Percentiles rank a stretch among this genome's conserved stretches.
These are phyloP conservation scores for Fopius arisanus DNA, from an alignment of 1,140 invertebrate genomes.

Conservation along the genomic window DNA sequence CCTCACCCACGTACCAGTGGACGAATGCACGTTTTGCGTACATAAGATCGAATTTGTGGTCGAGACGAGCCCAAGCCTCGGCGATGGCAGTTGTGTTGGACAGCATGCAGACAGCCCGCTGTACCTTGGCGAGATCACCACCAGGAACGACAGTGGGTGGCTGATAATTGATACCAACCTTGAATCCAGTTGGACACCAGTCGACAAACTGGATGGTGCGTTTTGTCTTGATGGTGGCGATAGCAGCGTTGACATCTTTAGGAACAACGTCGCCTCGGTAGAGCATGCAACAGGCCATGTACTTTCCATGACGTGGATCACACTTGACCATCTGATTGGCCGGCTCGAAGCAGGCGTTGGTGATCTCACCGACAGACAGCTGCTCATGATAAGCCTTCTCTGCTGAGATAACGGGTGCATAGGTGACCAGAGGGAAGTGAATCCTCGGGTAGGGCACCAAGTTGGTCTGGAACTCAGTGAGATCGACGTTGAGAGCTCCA, in stretches of 20 bases:
- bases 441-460: constrained; percentile 86
- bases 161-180: constrained; percentile 83
- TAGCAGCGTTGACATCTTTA: constrained; percentile 84
- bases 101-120: constrained; percentile 80
- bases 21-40: constrained; percentile 86
- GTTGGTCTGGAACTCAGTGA: constrained; percentile 91
- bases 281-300: constrained; percentile 88
- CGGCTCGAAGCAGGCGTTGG: constrained; percentile 89
- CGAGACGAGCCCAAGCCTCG: constrained; percentile 79
- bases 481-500: constrained; percentile 87
- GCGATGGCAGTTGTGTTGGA: constrained; percentile 85
- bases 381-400: constrained; percentile 89
- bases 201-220: constrained; percentile 88
- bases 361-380: constrained; percentile 85
- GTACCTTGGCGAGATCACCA: constrained; percentile 80
- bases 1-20: constrained; percentile 87
- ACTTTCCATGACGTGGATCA: constrained; percentile 87
- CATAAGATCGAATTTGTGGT: constrained; percentile 86
- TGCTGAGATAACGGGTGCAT: constrained; percentile 84
- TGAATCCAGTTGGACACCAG: constrained; percentile 91
- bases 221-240: constrained; percentile 86
- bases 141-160: constrained; percentile 84
- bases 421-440: constrained; percentile 85
- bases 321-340: constrained; percentile 95
- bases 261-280: constrained; percentile 81